These are phyloP conservation scores for Aix galericulata DNA, from an alignment of 2,113 vertebrate genomes.

Conservation along the genomic window DNA sequence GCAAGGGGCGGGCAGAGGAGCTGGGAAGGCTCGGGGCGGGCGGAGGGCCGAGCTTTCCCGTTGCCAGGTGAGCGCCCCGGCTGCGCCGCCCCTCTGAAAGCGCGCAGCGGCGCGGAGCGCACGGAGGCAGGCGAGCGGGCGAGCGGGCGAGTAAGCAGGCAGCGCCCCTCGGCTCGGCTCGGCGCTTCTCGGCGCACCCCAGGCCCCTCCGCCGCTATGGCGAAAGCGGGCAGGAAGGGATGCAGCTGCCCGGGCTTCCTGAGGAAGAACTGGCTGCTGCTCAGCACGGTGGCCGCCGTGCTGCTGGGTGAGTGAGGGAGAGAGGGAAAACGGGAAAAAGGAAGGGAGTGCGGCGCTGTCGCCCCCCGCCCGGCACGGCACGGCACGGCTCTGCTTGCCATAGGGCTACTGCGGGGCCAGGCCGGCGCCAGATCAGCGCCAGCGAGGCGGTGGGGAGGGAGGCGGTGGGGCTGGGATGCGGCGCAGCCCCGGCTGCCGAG, in stretches of 20 bases:
- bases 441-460: not conserved
- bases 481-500: not conserved
- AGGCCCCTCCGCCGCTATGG: conserved; percentile 62
- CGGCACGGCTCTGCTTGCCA: not conserved
- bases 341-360: not conserved
- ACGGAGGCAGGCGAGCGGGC: not conserved
- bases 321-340: not conserved
- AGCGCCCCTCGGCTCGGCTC: not conserved
- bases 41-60: not conserved
- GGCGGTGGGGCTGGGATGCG: not conserved
- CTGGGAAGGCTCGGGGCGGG: not conserved
- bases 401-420: not conserved
- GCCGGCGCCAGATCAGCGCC: not conserved
- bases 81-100: not conserved
- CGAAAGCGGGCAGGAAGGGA: conserved; percentile 74
- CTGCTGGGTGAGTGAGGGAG: conserved; percentile 82
- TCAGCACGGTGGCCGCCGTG: conserved; percentile 87
- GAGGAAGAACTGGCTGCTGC: conserved; percentile 89
- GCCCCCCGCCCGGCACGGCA: not conserved
- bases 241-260: conserved; percentile 78
- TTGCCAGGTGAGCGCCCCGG: not conserved
- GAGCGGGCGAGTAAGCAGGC: too few relatives aligned
- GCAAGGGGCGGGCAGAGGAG: not conserved
- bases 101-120: not conserved
- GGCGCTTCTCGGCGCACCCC: not conserved